A percentile compares a stretch with the other conserved stretches of the same genome.
Conservation (phyloP, 2,888 invertebrate species). For the Drosophila histrio region DNA sequence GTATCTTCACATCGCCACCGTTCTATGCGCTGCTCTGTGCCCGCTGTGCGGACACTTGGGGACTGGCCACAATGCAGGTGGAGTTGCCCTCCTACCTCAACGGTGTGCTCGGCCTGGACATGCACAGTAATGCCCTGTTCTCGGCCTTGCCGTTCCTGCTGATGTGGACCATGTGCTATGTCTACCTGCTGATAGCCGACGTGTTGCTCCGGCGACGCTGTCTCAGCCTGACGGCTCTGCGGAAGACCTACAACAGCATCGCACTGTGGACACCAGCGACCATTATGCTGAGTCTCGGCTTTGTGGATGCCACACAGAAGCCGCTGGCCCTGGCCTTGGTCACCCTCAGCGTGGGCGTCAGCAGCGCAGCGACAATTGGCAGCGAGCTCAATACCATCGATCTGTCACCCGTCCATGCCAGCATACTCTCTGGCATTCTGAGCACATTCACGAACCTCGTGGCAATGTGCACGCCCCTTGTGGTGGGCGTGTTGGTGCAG, state of each 20-base stretch:
- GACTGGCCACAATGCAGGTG: slow-evolving; percentile 88
- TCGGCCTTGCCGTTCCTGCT: slow-evolving; percentile 85
- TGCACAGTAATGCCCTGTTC: slow-evolving; percentile 85
- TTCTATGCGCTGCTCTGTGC: slow-evolving; percentile 86
- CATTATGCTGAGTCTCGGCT: slow-evolving; percentile 85
- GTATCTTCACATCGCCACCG: slow-evolving; percentile 88
- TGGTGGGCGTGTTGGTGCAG: slow-evolving; percentile 85
- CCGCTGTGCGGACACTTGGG: slow-evolving; percentile 89
- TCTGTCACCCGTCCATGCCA: slow-evolving; percentile 88
- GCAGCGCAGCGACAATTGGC: slow-evolving; percentile 84
- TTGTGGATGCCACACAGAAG: slow-evolving; percentile 82
- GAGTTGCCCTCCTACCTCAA: slow-evolving; percentile 88
- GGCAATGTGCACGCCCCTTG: slow-evolving; percentile 86
- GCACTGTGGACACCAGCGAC: slow-evolving; percentile 85
- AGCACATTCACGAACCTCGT: slow-evolving; percentile 87
- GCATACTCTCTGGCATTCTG: slow-evolving; percentile 87
- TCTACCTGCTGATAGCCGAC: slow-evolving; percentile 84
- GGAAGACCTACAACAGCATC: slow-evolving; percentile 78
- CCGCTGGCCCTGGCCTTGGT: slow-evolving; percentile 85
- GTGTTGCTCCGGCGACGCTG: slow-evolving; percentile 82
- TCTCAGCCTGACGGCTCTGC: slow-evolving; percentile 79
- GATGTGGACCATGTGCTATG: slow-evolving; percentile 84
- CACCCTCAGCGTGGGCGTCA: slow-evolving; percentile 85
- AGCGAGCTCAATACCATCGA: slow-evolving; percentile 86
- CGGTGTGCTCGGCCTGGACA: slow-evolving; percentile 86